phyloP scores from a whole-genome alignment of 2,113 vertebrate species.

The Arizona elegans region DNA sequence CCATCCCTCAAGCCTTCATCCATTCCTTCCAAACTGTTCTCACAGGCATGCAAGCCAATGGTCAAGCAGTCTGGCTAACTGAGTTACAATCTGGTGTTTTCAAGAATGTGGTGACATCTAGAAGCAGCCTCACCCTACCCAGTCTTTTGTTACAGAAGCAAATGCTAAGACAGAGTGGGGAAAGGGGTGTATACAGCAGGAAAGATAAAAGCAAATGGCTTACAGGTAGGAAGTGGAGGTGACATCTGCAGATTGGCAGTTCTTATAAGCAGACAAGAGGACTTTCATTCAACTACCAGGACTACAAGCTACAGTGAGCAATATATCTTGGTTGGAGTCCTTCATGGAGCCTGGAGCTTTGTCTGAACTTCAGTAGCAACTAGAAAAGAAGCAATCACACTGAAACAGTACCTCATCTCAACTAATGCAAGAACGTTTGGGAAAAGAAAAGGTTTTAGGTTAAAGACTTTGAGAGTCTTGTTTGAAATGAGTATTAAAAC shows the following conservation, averaged over 20 bases:
- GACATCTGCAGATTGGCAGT: neutral
- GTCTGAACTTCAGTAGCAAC: neutral
- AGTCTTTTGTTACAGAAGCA: neutral
- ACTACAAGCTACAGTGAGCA: neutral
- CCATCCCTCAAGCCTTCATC: neutral
- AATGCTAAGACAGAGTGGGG: neutral
- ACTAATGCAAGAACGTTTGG: neutral
- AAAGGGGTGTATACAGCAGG: neutral
- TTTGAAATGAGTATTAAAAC: neutral
- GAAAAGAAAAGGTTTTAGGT: neutral
- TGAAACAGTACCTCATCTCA: neutral
- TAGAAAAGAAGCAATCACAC: neutral
- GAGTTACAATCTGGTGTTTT: neutral
- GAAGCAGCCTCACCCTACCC: neutral
- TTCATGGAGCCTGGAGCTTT: neutral
- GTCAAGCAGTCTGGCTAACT: neutral
- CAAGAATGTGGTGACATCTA: neutral
- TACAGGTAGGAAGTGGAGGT: neutral
- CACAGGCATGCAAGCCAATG: neutral
- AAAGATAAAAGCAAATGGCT: neutral
- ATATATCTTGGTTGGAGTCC: neutral
- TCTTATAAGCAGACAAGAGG: neutral
- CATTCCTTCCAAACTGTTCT: neutral
- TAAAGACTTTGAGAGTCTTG: neutral
- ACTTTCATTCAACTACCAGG: neutral